A percentile compares a stretch with the other conserved stretches of the same genome.
These are phyloP conservation scores for Nineta flava DNA, from an alignment of 2,888 invertebrate genomes.

Conservation along the genomic window DNA sequence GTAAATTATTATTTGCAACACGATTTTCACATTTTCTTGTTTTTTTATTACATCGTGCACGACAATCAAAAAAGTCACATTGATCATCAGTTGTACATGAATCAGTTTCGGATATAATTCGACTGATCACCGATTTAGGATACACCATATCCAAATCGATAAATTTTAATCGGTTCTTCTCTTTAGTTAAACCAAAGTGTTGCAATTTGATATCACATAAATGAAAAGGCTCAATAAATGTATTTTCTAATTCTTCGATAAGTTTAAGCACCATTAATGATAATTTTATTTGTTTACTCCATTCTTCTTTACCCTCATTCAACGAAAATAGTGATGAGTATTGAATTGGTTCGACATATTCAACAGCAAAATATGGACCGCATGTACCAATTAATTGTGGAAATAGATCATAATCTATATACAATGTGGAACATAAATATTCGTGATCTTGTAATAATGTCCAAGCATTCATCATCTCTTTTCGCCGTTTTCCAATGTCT, in stretches of 20 bases:
- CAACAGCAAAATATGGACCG: slow-evolving; percentile 45
- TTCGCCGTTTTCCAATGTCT: slow-evolving; percentile 24
- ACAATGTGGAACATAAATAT: slow-evolving; percentile 41
- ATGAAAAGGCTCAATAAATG: slow-evolving; percentile 41
- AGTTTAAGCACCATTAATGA: slow-evolving; percentile 44
- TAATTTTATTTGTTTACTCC: slow-evolving; percentile 37
- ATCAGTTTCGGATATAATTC: slow-evolving; percentile 27
- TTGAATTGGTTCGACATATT: slow-evolving; percentile 40
- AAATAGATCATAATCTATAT: slow-evolving; percentile 41
- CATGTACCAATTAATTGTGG: slow-evolving; percentile 50
- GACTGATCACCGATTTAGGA: slow-evolving; percentile 34
- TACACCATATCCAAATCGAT: slow-evolving; percentile 47
- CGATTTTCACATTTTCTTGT: slow-evolving; percentile 35
- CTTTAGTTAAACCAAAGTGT: slow-evolving; percentile 43
- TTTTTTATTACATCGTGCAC: slow-evolving; percentile 38
- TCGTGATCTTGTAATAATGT: slow-evolving; percentile 47
- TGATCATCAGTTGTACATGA: slow-evolving; percentile 40
- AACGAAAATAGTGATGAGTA: slow-evolving; percentile 33
- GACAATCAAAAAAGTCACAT: slow-evolving; percentile 51
- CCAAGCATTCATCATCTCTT: slow-evolving; percentile 46
- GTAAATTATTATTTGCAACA: slow-evolving; percentile 46
- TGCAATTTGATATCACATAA: slow-evolving; percentile 52
- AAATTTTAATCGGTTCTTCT: slow-evolving; percentile 36
- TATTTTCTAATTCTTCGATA: slow-evolving; percentile 38
- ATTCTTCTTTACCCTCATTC: slow-evolving; percentile 36